Evolutionary conservation across 2,888 invertebrate species (phyloP).

Genomic region (Drosophila imparisetae): DNA sequence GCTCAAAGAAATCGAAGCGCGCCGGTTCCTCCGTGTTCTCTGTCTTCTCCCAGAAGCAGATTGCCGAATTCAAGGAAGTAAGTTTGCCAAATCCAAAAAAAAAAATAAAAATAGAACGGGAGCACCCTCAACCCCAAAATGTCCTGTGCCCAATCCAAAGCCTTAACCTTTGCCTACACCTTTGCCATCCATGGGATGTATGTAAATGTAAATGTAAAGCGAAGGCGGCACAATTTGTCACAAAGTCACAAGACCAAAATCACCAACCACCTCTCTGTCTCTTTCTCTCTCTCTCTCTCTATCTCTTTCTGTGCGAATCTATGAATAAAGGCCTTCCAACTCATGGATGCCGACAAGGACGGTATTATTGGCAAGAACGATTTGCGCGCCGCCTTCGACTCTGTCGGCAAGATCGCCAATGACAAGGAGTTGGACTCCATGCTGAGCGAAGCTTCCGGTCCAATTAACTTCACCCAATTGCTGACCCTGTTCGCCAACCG

Average conservation of each 20-base stretch:
- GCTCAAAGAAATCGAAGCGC: conserved; percentile 90
- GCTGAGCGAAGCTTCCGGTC: conserved; percentile 94
- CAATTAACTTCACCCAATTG: conserved; percentile 97
- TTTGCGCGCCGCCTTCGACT: conserved; percentile 95
- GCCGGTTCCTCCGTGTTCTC: conserved; percentile 98
- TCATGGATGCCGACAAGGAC: conserved; percentile 98
- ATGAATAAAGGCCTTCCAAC: conserved; percentile 92
- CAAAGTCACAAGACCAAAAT: conserved; percentile 67
- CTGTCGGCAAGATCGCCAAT: conserved; percentile 94
- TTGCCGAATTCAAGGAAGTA: conserved; percentile 98
- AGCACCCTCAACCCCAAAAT: conserved; percentile 15
- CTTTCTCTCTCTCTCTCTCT: conserved; percentile 58
- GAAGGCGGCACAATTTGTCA: conserved; percentile 45
- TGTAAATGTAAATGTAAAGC: conserved; percentile 12
- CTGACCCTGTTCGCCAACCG: conserved; percentile 95
- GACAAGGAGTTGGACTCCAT: conserved; percentile 97
- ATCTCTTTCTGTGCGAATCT: conserved; percentile 36
- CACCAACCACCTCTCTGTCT: conserved; percentile 75
- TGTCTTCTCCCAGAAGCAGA: conserved; percentile 98
- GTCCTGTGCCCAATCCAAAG: conserved; percentile 24
- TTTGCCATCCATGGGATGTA: conserved; percentile 17
- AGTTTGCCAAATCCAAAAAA: conserved; percentile 59
- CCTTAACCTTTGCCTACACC: conserved; percentile 28
- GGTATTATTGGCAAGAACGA: conserved; percentile 95
- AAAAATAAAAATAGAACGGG: background rate